These are phyloP conservation scores for Caenorhabditis sulstoni DNA, from an alignment of 2,888 invertebrate species.

Conservation along the genomic window DNA sequence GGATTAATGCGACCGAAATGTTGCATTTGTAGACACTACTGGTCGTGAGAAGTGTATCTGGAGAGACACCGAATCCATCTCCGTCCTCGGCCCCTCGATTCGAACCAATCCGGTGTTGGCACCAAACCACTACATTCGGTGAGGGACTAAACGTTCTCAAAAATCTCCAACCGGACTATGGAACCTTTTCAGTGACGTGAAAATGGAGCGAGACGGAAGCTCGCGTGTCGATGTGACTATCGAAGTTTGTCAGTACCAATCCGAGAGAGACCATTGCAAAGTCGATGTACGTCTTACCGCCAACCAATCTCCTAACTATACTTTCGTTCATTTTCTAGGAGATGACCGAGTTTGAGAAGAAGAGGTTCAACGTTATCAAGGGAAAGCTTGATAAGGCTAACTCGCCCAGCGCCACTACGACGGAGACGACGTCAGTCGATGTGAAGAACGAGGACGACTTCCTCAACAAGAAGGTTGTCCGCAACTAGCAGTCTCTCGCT, in stretches of 20 bases:
- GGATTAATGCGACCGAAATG: constrained; percentile 41
- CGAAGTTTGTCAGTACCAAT: constrained; percentile 72
- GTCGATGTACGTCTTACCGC: constrained; percentile 49
- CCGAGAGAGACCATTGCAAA: constrained; percentile 69
- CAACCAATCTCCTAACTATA: constrained; percentile 4
- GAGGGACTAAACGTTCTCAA: neutral
- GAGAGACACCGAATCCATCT: constrained; percentile 71
- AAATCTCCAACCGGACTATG: neutral
- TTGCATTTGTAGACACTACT: constrained; percentile 61
- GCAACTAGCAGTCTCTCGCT: constrained; percentile 17
- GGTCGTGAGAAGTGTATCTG: constrained; percentile 72
- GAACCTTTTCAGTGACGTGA: constrained; percentile 58
- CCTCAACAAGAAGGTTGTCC: constrained; percentile 48
- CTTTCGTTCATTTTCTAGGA: constrained; percentile 62
- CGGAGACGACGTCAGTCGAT: constrained; percentile 36
- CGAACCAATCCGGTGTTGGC: constrained; percentile 72
- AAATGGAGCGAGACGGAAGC: constrained; percentile 69
- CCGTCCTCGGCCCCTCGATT: constrained; percentile 71
- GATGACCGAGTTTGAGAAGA: constrained; percentile 66
- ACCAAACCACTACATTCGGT: constrained; percentile 73
- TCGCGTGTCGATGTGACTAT: constrained; percentile 68
- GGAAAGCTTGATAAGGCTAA: constrained; percentile 62
- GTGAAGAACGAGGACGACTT: constrained; percentile 50
- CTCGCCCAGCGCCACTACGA: constrained; percentile 22
- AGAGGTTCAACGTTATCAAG: constrained; percentile 63